Base-by-base conservation (phyloP, 2,888 invertebrate species). In the Saturnia japonica region DNA sequence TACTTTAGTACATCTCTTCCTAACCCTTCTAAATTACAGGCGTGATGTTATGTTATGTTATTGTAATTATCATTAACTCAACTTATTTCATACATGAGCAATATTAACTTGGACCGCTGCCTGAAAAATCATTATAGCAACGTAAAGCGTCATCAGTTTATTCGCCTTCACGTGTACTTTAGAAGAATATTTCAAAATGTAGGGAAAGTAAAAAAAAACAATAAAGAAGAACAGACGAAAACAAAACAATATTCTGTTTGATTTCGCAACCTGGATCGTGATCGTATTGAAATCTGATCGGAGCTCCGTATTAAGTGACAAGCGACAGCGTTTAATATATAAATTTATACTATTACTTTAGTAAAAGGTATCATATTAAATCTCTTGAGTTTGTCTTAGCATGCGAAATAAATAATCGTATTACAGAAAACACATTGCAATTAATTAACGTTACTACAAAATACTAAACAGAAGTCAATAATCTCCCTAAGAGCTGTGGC, bases 161-260 rank as follows among this genome's bases (percentile, higher is more conserved):
- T 16, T 28, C 19, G 12, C 25, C 57, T 60, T 14, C 28, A 60
- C 28, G 4, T 4, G 4, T 22, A 54, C 1, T 54, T 22, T 54
- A 22, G 28, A 40, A 64, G 34, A 8, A n/a, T 64, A 40, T 64
- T 40, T 64, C 16, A 66, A 67, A 54, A 22, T 70, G n/a, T 34
- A 66, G 19, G 66, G 14, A 70, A 67, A 66, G 51, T 51, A 71
- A 73, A 70, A 72, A 70, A 71, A 68, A 70, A 73, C 68, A 73
- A 74, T 74, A 73, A 76, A 71, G 74, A 79, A 77, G 80, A 75
- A 79, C 72, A 75, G 40, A 75, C 76, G 77, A 76, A 76, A 81
- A 78, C 77, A 76, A 81, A 81, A 80, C 77, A 85, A 84, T 85
- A 84, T 82, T 85, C 82, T 80, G 84, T 83, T 81, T 82, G 81